These are phyloP conservation scores for Tryphoninae sp. DNA, from an alignment of 2,888 invertebrate genomes.

Conservation along the genomic window DNA sequence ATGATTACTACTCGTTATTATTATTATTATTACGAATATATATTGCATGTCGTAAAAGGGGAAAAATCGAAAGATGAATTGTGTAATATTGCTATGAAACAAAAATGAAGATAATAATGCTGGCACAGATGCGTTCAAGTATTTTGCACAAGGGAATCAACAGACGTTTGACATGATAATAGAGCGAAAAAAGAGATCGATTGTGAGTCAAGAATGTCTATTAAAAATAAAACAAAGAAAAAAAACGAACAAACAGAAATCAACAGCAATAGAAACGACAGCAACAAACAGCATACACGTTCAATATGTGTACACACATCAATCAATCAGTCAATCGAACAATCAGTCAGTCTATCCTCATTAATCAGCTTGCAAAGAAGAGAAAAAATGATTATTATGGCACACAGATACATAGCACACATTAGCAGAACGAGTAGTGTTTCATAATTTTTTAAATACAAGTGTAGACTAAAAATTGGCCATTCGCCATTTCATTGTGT, in stretches of 20 bases:
- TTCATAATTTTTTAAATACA: constrained; percentile 31
- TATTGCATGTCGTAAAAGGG: constrained; percentile 69
- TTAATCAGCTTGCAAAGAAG: constrained; percentile 52
- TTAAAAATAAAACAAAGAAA: constrained; percentile 39
- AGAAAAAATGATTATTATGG: constrained; percentile 70
- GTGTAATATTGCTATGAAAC: constrained; percentile 54
- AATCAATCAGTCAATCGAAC: constrained; percentile 34
- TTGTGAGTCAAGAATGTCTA: constrained; percentile 61
- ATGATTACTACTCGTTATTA: constrained; percentile 54
- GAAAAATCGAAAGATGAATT: constrained; percentile 54
- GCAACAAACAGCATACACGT: constrained; percentile 53
- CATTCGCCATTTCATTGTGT: constrained; percentile 66
- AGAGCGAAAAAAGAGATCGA: constrained; percentile 73
- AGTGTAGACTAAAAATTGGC: constrained; percentile 38
- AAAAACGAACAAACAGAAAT: constrained; percentile 56
- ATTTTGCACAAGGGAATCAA: constrained; percentile 77
- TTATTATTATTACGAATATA: constrained; percentile 49
- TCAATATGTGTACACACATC: constrained; percentile 46
- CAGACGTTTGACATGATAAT: constrained; percentile 79
- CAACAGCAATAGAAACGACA: constrained; percentile 49
- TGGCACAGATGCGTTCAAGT: constrained; percentile 80
- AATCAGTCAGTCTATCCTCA: constrained; percentile 48
- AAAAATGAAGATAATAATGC: constrained; percentile 68
- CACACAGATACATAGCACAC: constrained; percentile 79
- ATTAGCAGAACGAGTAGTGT: constrained; percentile 60